Conservation (phyloP, 2,113 vertebrate species). For the Menura novaehollandiae region DNA sequence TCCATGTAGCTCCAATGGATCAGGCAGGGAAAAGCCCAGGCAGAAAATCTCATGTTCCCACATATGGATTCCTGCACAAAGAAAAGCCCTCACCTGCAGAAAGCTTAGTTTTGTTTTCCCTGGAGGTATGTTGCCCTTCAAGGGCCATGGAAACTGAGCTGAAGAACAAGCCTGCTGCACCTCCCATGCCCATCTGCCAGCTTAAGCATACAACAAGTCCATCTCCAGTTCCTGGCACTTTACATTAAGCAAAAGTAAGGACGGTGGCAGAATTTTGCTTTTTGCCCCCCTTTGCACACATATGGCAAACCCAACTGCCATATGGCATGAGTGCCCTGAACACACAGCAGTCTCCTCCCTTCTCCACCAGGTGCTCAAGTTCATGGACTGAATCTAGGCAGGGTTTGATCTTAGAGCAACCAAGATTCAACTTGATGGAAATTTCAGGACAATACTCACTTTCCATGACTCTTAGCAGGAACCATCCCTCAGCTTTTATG, state of each 20-base stretch:
- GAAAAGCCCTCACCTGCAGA: not conserved
- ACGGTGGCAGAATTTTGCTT: not conserved
- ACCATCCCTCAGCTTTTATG: not conserved
- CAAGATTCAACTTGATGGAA: not conserved
- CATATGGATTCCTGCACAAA: not conserved
- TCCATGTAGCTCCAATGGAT: not conserved
- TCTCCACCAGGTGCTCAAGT: not conserved
- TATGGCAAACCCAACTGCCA: not conserved
- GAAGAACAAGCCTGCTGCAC: not conserved
- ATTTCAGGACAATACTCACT: not conserved
- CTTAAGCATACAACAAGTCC: not conserved
- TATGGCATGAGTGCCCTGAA: not conserved
- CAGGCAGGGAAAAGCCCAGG: not conserved
- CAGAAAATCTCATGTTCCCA: not conserved
- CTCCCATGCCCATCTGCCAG: not conserved
- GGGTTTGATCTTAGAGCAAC: not conserved
- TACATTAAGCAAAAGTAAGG: not conserved
- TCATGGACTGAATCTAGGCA: not conserved
- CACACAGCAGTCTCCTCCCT: not conserved
- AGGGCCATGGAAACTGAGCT: not conserved
- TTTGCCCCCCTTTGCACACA: not conserved
- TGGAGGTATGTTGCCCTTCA: not conserved
- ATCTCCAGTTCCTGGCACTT: not conserved
- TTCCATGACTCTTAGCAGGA: not conserved
- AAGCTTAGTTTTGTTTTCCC: not conserved